Evolutionary conservation across 2,888 invertebrate genomes (phyloP).

Genomic region (Chymomyza procnemis): DNA sequence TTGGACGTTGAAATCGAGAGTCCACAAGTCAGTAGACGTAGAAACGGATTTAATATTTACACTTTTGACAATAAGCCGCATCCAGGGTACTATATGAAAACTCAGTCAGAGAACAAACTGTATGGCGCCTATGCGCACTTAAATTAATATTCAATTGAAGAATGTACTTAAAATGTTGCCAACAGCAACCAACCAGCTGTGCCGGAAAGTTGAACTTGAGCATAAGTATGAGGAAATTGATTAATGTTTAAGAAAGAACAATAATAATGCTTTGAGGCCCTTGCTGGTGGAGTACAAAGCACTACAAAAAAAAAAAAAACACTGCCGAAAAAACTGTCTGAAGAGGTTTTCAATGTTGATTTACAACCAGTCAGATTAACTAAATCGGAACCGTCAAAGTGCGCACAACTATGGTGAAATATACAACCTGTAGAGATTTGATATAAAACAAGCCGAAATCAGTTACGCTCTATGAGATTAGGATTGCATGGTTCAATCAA

Average conservation of each 20-base stretch:
- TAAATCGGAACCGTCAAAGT: slow-evolving; percentile 62
- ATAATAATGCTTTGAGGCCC: background rate
- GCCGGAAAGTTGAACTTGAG: no score
- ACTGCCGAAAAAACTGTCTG: background rate
- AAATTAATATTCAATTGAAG: no score
- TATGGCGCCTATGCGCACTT: no score
- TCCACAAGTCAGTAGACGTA: no score
- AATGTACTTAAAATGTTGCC: no score
- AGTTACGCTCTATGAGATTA: background rate
- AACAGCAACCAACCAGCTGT: no score
- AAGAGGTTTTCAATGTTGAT: slow-evolving; percentile 47
- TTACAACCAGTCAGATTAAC: slow-evolving; percentile 55
- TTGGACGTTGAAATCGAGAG: no score
- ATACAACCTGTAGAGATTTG: slow-evolving; percentile 68
- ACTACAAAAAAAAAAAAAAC: background rate
- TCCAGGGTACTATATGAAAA: no score
- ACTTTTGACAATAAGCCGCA: no score
- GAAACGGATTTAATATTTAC: no score
- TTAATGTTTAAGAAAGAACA: background rate
- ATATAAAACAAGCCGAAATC: slow-evolving; percentile 36
- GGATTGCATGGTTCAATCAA: background rate
- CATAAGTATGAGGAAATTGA: no score
- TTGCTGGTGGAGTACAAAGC: background rate
- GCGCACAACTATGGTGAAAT: slow-evolving; percentile 32
- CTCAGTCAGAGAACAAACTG: no score